These are phyloP conservation scores for Leguminivora glycinivorella DNA, from an alignment of 1,140 invertebrate species.

Conservation along the genomic window DNA sequence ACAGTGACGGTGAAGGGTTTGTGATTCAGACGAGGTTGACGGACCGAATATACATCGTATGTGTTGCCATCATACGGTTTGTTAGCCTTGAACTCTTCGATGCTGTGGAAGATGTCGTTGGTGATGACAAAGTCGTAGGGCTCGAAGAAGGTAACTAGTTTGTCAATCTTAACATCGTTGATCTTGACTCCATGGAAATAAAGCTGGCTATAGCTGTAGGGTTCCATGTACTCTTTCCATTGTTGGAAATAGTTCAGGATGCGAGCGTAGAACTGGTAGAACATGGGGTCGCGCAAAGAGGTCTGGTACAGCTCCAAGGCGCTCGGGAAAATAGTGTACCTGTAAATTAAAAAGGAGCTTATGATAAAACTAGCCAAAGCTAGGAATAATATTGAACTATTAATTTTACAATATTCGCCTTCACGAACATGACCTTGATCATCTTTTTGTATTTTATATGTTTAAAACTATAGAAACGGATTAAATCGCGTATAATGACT, in stretches of 20 bases:
- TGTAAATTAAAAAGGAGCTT: too few species aligned
- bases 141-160: conserved; percentile 80
- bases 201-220: conserved; percentile 80
- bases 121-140: conserved; percentile 75
- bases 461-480: too few species aligned
- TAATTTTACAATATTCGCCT: too few species aligned
- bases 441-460: too few species aligned
- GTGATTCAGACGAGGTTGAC: conserved; percentile 82
- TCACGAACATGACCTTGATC: too few species aligned
- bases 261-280: too few species aligned
- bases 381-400: too few species aligned
- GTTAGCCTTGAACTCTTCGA: conserved; percentile 49
- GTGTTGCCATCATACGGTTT: too few species aligned
- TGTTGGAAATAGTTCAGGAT: conserved; percentile 80
- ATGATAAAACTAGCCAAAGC: too few species aligned
- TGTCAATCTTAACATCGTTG: conserved; percentile 77
- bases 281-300: conserved; percentile 82
- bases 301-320: conserved; percentile 80
- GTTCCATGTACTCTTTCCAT: conserved; percentile 79
- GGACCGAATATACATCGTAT: conserved; percentile 74
- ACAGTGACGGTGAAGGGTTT: conserved; percentile 83
- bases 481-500: too few species aligned
- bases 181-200: too few species aligned
- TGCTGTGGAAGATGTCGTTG: conserved; percentile 63
- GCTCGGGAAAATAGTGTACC: conserved; percentile 71